Evolutionary conservation across 2,888 invertebrate species (phyloP).

Genomic region (Papilio gigon): DNA sequence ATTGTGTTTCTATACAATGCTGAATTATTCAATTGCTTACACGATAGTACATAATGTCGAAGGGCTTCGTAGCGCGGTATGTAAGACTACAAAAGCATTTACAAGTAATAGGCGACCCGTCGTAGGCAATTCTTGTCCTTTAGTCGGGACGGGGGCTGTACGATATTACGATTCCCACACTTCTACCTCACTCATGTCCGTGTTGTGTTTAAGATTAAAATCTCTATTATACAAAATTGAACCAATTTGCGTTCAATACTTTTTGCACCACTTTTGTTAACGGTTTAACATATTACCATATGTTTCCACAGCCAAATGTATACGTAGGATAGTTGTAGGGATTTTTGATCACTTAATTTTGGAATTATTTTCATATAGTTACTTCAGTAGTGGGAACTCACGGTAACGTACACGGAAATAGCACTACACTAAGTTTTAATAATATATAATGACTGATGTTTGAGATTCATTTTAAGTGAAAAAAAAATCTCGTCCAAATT

Average conservation of each 20-base stretch:
- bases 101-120: conserved; percentile 59
- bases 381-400: too few relatives aligned
- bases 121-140: conserved; percentile 52
- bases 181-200: conserved; percentile 14
- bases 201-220: conserved; percentile 26
- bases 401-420: too few relatives aligned
- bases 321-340: too few relatives aligned
- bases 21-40: conserved; percentile 65
- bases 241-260: neutral
- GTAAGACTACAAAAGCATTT: conserved; percentile 57
- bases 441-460: too few relatives aligned
- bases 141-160: conserved; percentile 47
- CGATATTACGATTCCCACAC: conserved; percentile 40
- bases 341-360: too few relatives aligned
- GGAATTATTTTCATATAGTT: too few relatives aligned
- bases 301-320: too few relatives aligned
- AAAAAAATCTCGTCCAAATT: too few relatives aligned
- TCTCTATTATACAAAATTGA: conserved; percentile 2
- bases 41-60: conserved; percentile 51
- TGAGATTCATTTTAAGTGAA: too few relatives aligned
- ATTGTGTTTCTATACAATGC: conserved; percentile 57
- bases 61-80: conserved; percentile 49
- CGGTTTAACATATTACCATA: too few relatives aligned
- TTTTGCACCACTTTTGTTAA: neutral
- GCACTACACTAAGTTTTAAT: too few relatives aligned